Base-by-base conservation (phyloP, 2,113 vertebrate species). In the Rhinogobius similis region DNA sequence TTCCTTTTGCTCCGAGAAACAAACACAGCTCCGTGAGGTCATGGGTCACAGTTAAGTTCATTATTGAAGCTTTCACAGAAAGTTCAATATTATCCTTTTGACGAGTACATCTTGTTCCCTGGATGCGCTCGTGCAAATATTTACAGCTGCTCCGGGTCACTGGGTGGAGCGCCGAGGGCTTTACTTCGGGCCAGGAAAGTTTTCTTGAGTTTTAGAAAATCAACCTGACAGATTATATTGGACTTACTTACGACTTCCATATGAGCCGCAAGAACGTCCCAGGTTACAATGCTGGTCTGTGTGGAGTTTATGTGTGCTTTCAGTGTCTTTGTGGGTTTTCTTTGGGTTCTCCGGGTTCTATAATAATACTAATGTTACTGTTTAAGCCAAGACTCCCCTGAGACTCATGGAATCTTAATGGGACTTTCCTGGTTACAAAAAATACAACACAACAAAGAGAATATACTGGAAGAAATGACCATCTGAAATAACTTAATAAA, bases 81-180 rank as follows among this genome's bases (percentile, higher is more conserved):
- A 8, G 53, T 69, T 77, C 55, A 75, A 44, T 77, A 70, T 82
- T 82, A 62, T 79, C 81, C 56, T 75, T 38, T 50, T 58, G 88
- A 86, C 81, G 91, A 91, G 87, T 90, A 82, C 89, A 86, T 77
- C 67, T 85, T 91, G 89, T 90, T 92, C 88, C 78, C 70, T 76
- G 70, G 82, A 68, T 82, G 82, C 76, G 82, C 61, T 29, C 78
- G 81, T 89, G 88, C 87, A 90, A 90, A 92, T 91, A 87, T 92
- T 92, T 92, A 88, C 89, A 71, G 88, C 80, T 89, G 85, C 82
- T 82, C 68, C 76, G 76, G 73, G 78, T 77, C 82, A 75, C 67
- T 58, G 74, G 83, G 81, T 63, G 76, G 63, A 62, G 71, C 75
- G 20, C 52, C 29, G 24, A 8, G 72, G 61, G 66, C 67, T 55